Evolutionary conservation across 2,113 vertebrate genomes (phyloP).

Genomic region (Acrocephalus kingi): DNA sequence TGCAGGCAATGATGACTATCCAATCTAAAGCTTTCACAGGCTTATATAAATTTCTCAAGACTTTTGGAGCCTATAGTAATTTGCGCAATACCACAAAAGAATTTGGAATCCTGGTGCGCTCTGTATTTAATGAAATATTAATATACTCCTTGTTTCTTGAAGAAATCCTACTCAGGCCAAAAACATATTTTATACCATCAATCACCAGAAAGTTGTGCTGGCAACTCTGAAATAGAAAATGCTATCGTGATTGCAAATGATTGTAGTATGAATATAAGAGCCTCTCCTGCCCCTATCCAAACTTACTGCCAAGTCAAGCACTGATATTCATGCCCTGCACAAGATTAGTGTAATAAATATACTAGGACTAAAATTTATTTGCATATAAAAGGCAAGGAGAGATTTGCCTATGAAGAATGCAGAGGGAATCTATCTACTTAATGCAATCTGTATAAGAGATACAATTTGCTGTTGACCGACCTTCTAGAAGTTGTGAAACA

Average conservation of each 20-base stretch:
- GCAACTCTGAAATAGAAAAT: slow-evolving; percentile 16
- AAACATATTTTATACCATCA: slow-evolving; percentile 16
- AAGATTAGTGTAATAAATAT: neutral
- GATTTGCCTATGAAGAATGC: neutral
- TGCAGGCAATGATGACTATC: slow-evolving; percentile 59
- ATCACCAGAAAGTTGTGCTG: slow-evolving; percentile 22
- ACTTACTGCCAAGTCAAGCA: neutral
- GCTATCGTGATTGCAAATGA: neutral
- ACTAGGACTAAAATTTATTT: neutral
- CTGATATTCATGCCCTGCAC: neutral
- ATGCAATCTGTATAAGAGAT: slow-evolving; percentile 79
- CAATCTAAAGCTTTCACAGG: slow-evolving; percentile 57
- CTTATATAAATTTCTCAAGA: slow-evolving; percentile 67
- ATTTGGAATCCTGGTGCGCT: neutral
- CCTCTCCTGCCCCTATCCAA: neutral
- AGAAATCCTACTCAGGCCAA: neutral
- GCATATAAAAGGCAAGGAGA: neutral
- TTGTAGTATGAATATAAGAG: neutral
- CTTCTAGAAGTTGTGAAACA: slow-evolving; percentile 73
- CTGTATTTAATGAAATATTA: slow-evolving; percentile 51
- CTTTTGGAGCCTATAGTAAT: slow-evolving; percentile 58
- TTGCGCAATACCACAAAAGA: slow-evolving; percentile 39
- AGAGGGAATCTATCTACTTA: slow-evolving; percentile 64
- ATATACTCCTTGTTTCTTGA: slow-evolving; percentile 41
- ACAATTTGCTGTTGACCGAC: slow-evolving; percentile 77